Evolutionary conservation across 2,113 vertebrate species (phyloP).

Genomic region (Psammodynastes pulverulentus): DNA sequence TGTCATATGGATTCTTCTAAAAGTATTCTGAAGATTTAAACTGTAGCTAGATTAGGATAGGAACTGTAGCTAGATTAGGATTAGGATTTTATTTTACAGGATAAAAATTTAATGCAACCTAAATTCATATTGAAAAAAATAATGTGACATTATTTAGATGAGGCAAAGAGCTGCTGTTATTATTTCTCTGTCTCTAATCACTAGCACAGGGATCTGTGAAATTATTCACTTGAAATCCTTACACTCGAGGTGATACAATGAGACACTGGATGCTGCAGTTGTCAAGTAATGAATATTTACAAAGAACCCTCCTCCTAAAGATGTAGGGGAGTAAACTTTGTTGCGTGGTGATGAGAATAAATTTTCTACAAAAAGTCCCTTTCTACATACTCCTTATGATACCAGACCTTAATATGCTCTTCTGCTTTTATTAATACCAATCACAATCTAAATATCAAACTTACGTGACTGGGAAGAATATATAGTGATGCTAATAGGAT

Average conservation of each 20-base stretch:
- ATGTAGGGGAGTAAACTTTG: background rate
- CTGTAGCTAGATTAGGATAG: background rate
- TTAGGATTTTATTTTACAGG: background rate
- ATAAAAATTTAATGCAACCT: background rate
- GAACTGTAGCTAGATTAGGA: background rate
- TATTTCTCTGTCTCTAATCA: background rate
- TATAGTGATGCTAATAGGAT: slow-evolving; percentile 19
- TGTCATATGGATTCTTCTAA: background rate
- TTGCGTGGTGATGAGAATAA: background rate
- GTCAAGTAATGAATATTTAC: background rate
- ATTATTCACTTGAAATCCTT: background rate
- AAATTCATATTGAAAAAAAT: background rate
- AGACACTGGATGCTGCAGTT: background rate
- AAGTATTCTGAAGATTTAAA: background rate
- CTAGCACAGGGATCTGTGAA: background rate
- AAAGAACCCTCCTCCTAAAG: background rate
- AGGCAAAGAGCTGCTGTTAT: background rate
- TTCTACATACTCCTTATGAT: background rate
- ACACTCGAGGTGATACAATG: background rate
- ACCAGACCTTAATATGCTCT: background rate
- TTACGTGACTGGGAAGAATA: background rate
- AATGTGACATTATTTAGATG: background rate
- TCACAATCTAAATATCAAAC: background rate
- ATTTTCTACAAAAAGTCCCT: background rate
- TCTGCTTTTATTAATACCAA: background rate